Evolutionary conservation across 2,888 invertebrate genomes (phyloP).

Genomic region (Elgonia sp.): DNA sequence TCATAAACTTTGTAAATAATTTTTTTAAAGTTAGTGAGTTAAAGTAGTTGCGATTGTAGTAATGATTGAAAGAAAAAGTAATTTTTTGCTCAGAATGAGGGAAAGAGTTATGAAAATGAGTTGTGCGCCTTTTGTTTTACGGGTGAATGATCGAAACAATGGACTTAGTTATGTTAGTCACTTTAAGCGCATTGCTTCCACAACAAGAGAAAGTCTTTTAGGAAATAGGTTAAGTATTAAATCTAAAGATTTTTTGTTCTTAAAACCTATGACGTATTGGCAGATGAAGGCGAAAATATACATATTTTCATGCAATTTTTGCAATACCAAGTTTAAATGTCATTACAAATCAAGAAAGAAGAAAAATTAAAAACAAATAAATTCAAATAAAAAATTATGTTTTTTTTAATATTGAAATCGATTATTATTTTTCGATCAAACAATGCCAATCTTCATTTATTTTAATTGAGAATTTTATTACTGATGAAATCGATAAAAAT

Average conservation of each 20-base stretch:
- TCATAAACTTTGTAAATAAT: not conserved
- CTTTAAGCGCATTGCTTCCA: constrained; percentile 69
- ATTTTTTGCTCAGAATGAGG: constrained; percentile 56
- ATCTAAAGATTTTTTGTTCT: constrained; percentile 81
- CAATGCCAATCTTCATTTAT: too few species aligned
- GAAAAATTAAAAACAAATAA: too few species aligned
- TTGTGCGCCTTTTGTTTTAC: constrained; percentile 80
- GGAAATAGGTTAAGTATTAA: constrained; percentile 83
- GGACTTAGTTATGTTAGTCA: constrained; percentile 73
- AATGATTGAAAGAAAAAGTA: constrained; percentile 71
- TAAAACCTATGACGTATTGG: constrained; percentile 79
- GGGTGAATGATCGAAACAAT: constrained; percentile 82
- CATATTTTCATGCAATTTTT: not conserved
- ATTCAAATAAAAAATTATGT: too few species aligned
- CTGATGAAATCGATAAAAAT: constrained; percentile 35
- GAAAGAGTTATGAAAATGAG: constrained; percentile 72
- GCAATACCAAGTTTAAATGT: not conserved
- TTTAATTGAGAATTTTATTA: constrained; percentile 30
- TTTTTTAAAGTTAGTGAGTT: constrained; percentile 7
- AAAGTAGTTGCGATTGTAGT: constrained; percentile 13
- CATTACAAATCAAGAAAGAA: too few species aligned
- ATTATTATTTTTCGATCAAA: too few species aligned
- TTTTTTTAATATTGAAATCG: too few species aligned
- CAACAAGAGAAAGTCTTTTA: constrained; percentile 82
- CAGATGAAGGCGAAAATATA: constrained; percentile 39